Conservation (phyloP, 2,888 invertebrate genomes). For the Drosophila kambysellisi region DNA sequence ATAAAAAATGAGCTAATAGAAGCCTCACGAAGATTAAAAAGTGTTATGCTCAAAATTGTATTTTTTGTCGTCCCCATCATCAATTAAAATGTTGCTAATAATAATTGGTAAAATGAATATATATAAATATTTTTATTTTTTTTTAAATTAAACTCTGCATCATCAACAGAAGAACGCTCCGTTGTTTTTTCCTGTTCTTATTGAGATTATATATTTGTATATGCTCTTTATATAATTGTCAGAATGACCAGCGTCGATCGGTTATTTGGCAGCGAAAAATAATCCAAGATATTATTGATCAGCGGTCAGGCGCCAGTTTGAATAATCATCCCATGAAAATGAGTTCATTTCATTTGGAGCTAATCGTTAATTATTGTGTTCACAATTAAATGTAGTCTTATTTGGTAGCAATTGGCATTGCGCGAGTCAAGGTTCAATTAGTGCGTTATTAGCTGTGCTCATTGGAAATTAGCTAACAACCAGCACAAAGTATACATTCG, state of each 20-base stretch:
- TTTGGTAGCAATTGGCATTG: slow-evolving; percentile 20
- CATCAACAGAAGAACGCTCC: not conserved
- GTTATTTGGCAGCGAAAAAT: slow-evolving; percentile 36
- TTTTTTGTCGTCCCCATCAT: not conserved
- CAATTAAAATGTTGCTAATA: not conserved
- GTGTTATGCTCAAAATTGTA: not conserved
- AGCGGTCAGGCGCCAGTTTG: slow-evolving; percentile 28
- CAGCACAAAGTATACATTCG: not conserved
- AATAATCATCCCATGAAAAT: not conserved
- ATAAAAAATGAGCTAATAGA: not conserved
- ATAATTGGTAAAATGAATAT: not conserved
- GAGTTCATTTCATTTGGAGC: slow-evolving; percentile 21
- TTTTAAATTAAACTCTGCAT: not conserved
- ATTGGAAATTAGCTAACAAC: slow-evolving; percentile 24
- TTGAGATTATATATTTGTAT: slow-evolving; percentile 28
- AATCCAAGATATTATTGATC: slow-evolving; percentile 30
- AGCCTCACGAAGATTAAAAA: not conserved
- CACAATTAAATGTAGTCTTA: slow-evolving; percentile 26
- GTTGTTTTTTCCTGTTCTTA: not conserved
- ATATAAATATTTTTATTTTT: not conserved
- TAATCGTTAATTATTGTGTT: slow-evolving; percentile 22
- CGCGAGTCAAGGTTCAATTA: slow-evolving; percentile 52
- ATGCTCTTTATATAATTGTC: slow-evolving; percentile 49
- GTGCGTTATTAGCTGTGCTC: slow-evolving; percentile 24
- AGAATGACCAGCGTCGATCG: slow-evolving; percentile 13